A percentile compares a stretch with the other conserved stretches of the same genome.
Conservation (phyloP, 35 echinoderm and acorn worm genomes). For the Amphiura filiformis region DNA sequence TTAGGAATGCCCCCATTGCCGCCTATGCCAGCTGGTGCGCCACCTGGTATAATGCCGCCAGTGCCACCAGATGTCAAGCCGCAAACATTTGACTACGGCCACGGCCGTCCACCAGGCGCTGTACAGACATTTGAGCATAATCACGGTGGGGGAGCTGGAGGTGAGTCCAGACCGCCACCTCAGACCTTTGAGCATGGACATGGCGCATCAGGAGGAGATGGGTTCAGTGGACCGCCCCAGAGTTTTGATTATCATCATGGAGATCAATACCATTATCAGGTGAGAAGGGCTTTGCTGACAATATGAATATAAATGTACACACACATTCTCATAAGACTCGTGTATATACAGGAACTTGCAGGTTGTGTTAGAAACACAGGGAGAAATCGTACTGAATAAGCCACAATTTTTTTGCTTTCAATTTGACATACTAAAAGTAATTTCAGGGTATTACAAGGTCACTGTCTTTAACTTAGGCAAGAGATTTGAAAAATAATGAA, state of each 20-base stretch:
- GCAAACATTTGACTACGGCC: constrained; percentile 21
- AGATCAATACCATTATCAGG: constrained; percentile 9
- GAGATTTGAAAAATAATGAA: no score
- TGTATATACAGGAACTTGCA: no score
- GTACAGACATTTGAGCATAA: constrained; percentile 29
- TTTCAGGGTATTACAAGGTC: no score
- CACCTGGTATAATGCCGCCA: background rate
- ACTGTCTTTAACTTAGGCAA: no score
- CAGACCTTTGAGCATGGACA: constrained; percentile 54
- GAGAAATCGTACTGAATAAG: no score
- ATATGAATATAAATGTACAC: no score
- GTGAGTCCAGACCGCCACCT: background rate
- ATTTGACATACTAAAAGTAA: no score
- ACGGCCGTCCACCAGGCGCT: background rate
- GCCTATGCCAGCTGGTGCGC: background rate
- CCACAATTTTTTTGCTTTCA: no score
- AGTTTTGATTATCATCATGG: constrained; percentile 26
- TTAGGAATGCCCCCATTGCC: constrained; percentile 21
- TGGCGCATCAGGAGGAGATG: background rate
- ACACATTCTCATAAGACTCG: no score
- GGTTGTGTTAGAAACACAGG: no score
- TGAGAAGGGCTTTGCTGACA: no score
- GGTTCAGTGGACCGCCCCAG: background rate
- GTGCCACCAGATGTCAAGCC: constrained; percentile 1
- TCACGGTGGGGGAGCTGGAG: background rate